Evolutionary conservation across 1,140 invertebrate species (phyloP).

Genomic region (Apis mellifera): DNA sequence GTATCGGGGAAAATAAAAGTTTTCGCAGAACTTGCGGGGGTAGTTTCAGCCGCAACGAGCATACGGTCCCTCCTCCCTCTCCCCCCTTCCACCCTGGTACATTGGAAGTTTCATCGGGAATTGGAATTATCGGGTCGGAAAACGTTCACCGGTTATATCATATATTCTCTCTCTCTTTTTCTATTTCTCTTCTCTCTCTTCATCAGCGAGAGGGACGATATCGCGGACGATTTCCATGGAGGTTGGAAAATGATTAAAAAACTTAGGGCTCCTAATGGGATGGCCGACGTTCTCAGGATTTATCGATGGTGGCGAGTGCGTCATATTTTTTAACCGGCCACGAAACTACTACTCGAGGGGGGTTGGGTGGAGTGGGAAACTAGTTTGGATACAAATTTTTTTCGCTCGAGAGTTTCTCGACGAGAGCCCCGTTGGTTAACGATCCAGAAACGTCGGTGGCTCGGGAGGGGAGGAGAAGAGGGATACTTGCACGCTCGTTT

Average conservation of each 20-base stretch:
- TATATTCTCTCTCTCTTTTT: not conserved
- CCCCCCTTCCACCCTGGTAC: too few relatives aligned
- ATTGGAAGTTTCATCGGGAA: not conserved
- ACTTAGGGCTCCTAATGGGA: constrained; percentile 13
- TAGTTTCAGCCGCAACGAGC: not conserved
- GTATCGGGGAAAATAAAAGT: constrained; percentile 1
- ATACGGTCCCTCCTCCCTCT: too few relatives aligned
- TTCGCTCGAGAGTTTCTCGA: constrained; percentile 60
- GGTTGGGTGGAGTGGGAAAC: constrained; percentile 15
- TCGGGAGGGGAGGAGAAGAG: not conserved
- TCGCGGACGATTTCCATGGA: not conserved
- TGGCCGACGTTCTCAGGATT: not conserved
- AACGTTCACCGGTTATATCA: not conserved
- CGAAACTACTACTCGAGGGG: not conserved
- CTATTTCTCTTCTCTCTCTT: not conserved
- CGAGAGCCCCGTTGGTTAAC: constrained; percentile 69
- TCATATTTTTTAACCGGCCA: constrained; percentile 24
- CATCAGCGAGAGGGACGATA: not conserved
- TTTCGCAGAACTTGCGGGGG: not conserved
- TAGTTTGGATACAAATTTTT: constrained; percentile 62
- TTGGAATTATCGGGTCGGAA: not conserved
- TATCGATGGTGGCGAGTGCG: constrained; percentile 19
- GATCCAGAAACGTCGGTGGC: constrained; percentile 65
- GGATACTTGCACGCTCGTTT: constrained; percentile 10
- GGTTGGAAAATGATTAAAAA: constrained; percentile 22